Conservation (phyloP, 2,113 vertebrate species). For the Atlantisia rogersi region DNA sequence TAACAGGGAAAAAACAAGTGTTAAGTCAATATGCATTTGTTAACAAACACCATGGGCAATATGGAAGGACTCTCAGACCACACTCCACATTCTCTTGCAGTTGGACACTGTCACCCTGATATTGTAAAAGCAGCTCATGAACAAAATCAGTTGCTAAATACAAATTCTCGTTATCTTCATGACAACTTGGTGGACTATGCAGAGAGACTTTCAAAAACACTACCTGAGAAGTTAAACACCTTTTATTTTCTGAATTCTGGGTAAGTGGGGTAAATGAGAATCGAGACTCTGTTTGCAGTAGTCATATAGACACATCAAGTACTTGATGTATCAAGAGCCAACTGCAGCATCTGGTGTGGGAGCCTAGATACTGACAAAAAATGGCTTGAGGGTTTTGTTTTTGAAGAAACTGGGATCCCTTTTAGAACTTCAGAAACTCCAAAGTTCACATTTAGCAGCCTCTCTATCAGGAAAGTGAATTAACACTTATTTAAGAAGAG, state of each 20-base stretch:
- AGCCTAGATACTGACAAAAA: neutral
- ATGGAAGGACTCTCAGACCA: neutral
- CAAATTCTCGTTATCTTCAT: constrained; percentile 91
- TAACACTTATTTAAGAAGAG: neutral
- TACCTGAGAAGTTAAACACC: constrained; percentile 83
- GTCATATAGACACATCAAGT: neutral
- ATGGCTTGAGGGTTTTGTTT: neutral
- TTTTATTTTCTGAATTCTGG: constrained; percentile 98
- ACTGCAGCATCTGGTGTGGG: neutral
- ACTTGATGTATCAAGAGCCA: neutral
- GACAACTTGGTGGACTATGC: constrained; percentile 91
- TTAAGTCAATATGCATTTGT: neutral
- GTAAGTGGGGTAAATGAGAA: constrained; percentile 55
- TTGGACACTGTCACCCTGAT: constrained; percentile 91
- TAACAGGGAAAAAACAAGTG: rapidly evolving
- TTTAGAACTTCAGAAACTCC: neutral
- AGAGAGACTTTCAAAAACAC: constrained; percentile 82
- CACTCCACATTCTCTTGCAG: constrained; percentile 70
- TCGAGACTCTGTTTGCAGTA: neutral
- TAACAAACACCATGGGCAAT: neutral
- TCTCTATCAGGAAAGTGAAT: neutral
- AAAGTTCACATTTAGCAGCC: neutral
- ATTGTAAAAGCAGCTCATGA: constrained; percentile 86
- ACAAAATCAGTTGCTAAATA: constrained; percentile 90
- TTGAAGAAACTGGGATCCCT: neutral